Evolutionary conservation across 2,797 vertebrate genomes (phyloP).

Genomic region (Scolopax rusticola): DNA sequence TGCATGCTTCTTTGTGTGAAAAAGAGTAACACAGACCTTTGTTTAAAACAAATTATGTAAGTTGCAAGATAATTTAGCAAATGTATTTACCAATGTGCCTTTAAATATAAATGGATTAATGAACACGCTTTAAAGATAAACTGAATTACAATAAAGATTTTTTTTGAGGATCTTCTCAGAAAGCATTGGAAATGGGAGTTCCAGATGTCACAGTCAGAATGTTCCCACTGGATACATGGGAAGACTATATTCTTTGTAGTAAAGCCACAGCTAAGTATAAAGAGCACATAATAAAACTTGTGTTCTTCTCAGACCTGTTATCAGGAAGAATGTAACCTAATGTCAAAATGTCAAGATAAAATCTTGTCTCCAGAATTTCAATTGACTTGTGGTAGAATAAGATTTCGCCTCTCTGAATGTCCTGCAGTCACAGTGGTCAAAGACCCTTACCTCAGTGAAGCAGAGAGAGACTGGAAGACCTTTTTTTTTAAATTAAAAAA

Average conservation of each 20-base stretch:
- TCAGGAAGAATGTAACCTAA: not conserved
- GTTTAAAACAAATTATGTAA: constrained; percentile 1
- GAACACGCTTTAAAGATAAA: not conserved
- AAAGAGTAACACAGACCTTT: not conserved
- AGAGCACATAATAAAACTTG: not conserved
- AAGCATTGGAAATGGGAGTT: not conserved
- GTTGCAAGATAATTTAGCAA: not conserved
- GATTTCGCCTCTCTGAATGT: not conserved
- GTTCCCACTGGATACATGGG: not conserved
- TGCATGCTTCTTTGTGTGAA: not conserved
- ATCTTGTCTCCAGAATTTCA: not conserved
- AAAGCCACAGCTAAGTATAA: not conserved
- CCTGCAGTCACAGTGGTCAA: not conserved
- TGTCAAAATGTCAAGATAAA: not conserved
- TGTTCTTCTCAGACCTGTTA: not conserved
- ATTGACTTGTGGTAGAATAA: not conserved
- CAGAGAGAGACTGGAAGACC: not conserved
- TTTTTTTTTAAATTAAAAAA: not conserved
- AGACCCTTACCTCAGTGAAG: not conserved
- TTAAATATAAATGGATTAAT: constrained; percentile 37
- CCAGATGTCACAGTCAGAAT: not conserved
- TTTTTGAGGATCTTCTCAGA: not conserved
- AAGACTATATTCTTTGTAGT: not conserved
- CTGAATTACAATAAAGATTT: not conserved
- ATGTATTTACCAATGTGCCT: not conserved